Evolutionary conservation across 2,113 vertebrate genomes (phyloP).

Genomic region (Cervus canadensis): DNA sequence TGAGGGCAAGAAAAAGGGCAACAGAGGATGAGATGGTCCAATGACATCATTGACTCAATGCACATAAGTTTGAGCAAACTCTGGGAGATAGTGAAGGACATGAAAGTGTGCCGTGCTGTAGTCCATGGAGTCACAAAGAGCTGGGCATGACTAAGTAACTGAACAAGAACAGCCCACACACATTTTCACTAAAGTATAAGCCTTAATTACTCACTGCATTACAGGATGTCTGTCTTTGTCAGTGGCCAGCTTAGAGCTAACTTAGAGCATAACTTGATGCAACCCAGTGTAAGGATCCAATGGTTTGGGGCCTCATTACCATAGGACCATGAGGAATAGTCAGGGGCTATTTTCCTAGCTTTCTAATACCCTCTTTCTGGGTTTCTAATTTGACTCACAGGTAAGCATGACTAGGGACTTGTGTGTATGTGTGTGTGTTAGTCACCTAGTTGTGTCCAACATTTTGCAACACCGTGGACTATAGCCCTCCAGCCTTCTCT

Average conservation of each 20-base stretch:
- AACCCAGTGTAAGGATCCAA: neutral
- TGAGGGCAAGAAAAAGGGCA: neutral
- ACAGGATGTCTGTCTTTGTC: neutral
- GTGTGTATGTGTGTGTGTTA: neutral
- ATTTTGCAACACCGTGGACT: neutral
- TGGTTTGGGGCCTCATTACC: neutral
- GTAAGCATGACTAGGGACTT: neutral
- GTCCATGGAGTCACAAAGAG: neutral
- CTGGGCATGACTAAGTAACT: neutral
- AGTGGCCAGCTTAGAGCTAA: neutral
- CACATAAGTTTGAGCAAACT: neutral
- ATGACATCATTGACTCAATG: neutral
- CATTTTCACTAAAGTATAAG: neutral
- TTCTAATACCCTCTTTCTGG: neutral
- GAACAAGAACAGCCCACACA: neutral
- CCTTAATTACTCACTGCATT: neutral
- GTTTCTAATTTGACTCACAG: neutral
- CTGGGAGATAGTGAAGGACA: neutral
- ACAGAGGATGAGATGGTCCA: neutral
- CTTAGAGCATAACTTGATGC: neutral
- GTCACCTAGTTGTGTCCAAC: neutral
- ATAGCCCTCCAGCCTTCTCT: neutral
- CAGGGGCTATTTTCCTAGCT: neutral
- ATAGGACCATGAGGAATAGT: neutral
- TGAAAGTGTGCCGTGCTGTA: accelerated